These are phyloP conservation scores for Parasteatoda tepidariorum DNA, from an alignment of 1,140 invertebrate genomes.

Conservation along the genomic window DNA sequence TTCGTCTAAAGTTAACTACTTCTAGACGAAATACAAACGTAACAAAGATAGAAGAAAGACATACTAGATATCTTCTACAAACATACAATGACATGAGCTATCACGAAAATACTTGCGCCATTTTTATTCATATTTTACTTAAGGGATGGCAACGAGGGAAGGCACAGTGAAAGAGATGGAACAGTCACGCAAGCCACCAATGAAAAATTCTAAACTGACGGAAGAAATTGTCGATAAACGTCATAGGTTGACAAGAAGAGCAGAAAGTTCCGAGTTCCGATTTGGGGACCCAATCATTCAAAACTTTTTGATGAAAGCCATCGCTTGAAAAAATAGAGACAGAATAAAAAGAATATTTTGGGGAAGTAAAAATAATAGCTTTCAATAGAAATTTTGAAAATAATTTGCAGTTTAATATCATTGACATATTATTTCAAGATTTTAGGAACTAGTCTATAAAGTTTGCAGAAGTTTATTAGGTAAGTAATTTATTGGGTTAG, in stretches of 20 bases:
- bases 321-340: too few species aligned
- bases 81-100: neutral
- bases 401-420: too few species aligned
- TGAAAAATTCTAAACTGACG: neutral
- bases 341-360: too few species aligned
- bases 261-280: neutral
- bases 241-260: neutral
- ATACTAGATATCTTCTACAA: neutral
- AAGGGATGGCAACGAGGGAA: neutral
- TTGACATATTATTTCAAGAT: too few species aligned
- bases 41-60: neutral
- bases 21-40: too few species aligned
- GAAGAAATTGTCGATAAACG: neutral
- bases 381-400: too few species aligned
- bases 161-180: neutral
- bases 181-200: neutral
- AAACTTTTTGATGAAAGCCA: too few species aligned
- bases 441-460: too few species aligned
- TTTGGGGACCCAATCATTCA: neutral
- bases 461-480: too few species aligned
- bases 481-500: too few species aligned
- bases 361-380: too few species aligned
- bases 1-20: too few species aligned
- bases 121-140: neutral
- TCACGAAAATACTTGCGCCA: neutral